Percentiles rank a stretch among this genome's conserved stretches.
Evolutionary conservation across 2,797 vertebrate genomes (phyloP).

Genomic region (Anguilla megastoma): DNA sequence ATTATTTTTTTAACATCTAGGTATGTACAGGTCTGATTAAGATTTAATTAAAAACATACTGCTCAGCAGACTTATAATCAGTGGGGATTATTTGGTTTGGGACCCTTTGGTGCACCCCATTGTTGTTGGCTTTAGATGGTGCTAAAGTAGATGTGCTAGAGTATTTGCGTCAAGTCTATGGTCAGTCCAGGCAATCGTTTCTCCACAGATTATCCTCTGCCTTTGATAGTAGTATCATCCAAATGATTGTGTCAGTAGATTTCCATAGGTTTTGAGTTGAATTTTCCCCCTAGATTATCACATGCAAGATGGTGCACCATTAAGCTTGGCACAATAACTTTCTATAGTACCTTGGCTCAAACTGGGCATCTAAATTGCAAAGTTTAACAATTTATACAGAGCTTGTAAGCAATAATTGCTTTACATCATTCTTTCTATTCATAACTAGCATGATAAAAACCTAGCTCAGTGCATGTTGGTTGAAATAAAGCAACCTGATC

Average conservation of each 20-base stretch:
- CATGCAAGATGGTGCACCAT: not conserved
- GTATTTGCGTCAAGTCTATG: not conserved
- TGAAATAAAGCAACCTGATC: not conserved
- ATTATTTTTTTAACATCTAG: not conserved
- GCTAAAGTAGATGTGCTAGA: not conserved
- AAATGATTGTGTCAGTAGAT: not conserved
- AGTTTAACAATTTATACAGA: not conserved
- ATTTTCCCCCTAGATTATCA: not conserved
- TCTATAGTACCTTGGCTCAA: not conserved
- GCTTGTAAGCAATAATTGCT: not conserved
- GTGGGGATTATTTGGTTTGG: not conserved
- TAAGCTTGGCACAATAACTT: not conserved
- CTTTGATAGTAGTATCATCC: not conserved
- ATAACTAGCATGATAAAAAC: not conserved
- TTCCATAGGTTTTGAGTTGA: not conserved
- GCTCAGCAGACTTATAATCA: not conserved
- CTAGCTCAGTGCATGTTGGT: not conserved
- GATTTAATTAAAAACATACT: constrained; percentile 1
- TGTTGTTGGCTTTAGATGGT: not conserved
- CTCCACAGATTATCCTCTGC: not conserved
- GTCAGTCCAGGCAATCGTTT: not conserved
- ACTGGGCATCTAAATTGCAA: not conserved
- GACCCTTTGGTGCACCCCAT: not conserved
- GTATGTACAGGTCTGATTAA: not conserved
- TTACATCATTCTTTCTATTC: not conserved